Percentiles rank a stretch among this genome's conserved stretches.
These are phyloP conservation scores for Calliphora vicina DNA, from an alignment of 1,140 invertebrate genomes.

Conservation along the genomic window DNA sequence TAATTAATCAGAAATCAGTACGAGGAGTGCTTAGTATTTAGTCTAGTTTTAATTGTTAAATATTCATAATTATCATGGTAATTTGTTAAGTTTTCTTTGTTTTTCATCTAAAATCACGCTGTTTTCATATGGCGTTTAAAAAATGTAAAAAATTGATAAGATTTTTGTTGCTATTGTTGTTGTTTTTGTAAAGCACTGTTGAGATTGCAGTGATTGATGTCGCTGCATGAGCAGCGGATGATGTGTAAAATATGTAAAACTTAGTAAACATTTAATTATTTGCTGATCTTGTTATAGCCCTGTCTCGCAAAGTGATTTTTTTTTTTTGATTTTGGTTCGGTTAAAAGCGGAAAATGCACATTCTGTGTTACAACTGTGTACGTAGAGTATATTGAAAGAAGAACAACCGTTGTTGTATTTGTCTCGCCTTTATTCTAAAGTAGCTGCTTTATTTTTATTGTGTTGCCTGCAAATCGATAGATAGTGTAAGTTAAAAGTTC, in stretches of 20 bases:
- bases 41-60: neutral
- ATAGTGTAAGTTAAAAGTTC: constrained; percentile 20
- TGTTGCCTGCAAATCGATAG: neutral
- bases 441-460: neutral
- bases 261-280: neutral
- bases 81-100: neutral
- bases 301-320: neutral
- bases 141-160: constrained; percentile 10
- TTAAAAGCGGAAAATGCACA: neutral
- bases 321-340: neutral
- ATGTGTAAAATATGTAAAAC: neutral
- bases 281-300: neutral
- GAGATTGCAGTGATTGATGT: neutral
- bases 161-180: too few relatives aligned
- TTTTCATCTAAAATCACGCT: constrained; percentile 1
- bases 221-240: neutral
- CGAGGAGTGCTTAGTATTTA: neutral
- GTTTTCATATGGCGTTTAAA: neutral
- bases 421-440: neutral
- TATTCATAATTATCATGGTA: neutral
- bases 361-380: neutral
- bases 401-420: neutral
- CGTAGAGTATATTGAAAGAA: too few relatives aligned
- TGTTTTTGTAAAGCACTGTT: neutral
- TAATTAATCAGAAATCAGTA: neutral